Percentiles rank a stretch among this genome's conserved stretches.
These are phyloP conservation scores for Trisateles emortualis DNA, from an alignment of 2,888 invertebrate species.

Conservation along the genomic window DNA sequence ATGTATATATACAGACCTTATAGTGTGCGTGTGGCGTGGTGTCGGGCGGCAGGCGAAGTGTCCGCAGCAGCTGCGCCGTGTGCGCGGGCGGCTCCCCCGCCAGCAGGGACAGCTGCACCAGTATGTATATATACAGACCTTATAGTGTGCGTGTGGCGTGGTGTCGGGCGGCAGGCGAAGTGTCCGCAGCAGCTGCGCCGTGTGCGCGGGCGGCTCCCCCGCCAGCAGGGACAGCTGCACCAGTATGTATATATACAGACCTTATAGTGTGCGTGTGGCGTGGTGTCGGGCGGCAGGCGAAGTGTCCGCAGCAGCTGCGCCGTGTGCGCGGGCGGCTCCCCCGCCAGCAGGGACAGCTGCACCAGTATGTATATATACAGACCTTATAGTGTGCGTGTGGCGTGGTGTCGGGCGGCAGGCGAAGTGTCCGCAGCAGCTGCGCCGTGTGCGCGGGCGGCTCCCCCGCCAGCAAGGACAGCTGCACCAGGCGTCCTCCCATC, in stretches of 20 bases:
- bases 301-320: slow-evolving; percentile 63
- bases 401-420: slow-evolving; percentile 72
- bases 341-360: slow-evolving; percentile 17
- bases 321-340: slow-evolving; percentile 58
- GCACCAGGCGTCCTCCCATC: slow-evolving; percentile 74
- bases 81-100: too few relatives aligned
- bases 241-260: slow-evolving; percentile 40
- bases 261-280: slow-evolving; percentile 63
- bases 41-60: slow-evolving; percentile 73
- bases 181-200: slow-evolving; percentile 43
- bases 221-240: not conserved
- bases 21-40: slow-evolving; percentile 62
- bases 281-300: slow-evolving; percentile 71
- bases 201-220: too few relatives aligned
- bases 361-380: not conserved
- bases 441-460: slow-evolving; percentile 61
- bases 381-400: slow-evolving; percentile 67
- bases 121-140: slow-evolving; percentile 51
- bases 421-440: slow-evolving; percentile 59
- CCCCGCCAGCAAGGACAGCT: slow-evolving; percentile 68
- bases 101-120: not conserved
- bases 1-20: slow-evolving; percentile 53
- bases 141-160: slow-evolving; percentile 59
- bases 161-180: slow-evolving; percentile 73
- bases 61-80: slow-evolving; percentile 34